Conservation (phyloP, 2,888 invertebrate genomes). For the Tromatobia lineatoria region DNA sequence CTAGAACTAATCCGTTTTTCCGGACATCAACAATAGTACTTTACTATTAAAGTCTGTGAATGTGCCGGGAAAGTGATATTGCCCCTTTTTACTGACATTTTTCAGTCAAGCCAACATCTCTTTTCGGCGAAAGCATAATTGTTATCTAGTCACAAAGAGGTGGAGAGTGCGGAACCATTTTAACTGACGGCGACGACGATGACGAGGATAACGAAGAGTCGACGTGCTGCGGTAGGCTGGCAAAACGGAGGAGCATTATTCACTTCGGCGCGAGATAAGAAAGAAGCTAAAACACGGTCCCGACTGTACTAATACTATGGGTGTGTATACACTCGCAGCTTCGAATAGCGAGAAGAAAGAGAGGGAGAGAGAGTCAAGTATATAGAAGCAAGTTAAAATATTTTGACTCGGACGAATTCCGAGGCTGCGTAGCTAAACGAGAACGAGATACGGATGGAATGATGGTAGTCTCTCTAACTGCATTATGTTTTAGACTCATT, state of each 20-base stretch:
- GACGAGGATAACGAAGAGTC: constrained; percentile 46
- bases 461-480: constrained; percentile 23
- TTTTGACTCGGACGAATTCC: constrained; percentile 70
- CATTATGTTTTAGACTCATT: constrained; percentile 16
- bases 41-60: background rate
- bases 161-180: constrained; percentile 7
- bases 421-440: constrained; percentile 39
- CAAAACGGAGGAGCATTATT: constrained; percentile 58
- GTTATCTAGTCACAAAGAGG: constrained; percentile 16
- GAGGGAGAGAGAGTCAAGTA: constrained; percentile 28
- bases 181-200: constrained; percentile 27
- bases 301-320: constrained; percentile 54
- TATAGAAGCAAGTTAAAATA: constrained; percentile 61
- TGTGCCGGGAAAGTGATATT: background rate
- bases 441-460: constrained; percentile 54
- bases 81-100: background rate
- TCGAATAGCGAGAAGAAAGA: constrained; percentile 32
- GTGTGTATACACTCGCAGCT: constrained; percentile 23
- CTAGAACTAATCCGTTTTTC: too few relatives aligned
- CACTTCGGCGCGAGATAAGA: constrained; percentile 63
- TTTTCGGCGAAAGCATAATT: constrained; percentile 27
- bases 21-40: too few relatives aligned
- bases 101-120: background rate
- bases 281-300: constrained; percentile 59
- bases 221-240: constrained; percentile 37